Evolutionary conservation across 2,888 invertebrate species (phyloP), one percentile per base, ranked within the genome.

Genomic region (Aricia artaxerxes): DNA sequence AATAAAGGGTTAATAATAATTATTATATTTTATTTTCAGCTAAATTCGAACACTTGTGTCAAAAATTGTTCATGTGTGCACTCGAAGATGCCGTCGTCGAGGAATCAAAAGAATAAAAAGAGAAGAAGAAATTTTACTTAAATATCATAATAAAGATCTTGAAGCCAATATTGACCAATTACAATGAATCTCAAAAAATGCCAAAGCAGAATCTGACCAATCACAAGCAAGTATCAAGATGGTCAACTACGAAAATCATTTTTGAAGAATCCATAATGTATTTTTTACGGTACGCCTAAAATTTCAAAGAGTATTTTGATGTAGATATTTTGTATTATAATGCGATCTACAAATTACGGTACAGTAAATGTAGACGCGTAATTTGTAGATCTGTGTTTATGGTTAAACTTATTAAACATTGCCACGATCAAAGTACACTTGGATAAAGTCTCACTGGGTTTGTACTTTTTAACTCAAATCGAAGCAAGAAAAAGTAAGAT

Each of bases 31-130:
- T 82, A 82, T 84, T 95, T 95, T 78, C 93, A 97, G 97, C 89
- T 57, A 92, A 93, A 86, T 87, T 95, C 80, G 97, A 97, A 0
- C 92, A 94, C 81, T 82, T 92, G 2, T 95, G 96, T 82, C 97
- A 97, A 87, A 97, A 97, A 86, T 83, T 97, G 81, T 97, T 98
- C 85, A 87, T 97, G 85, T 96, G 97, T 13, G 97, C 98, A 13
- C 97, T 96, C 81, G 97, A 98, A 93, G 97, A 97, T 49, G 88
- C 69, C 90, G 97, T 97, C 40, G 88, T 35, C 90, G 80, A 92
- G 92, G 81, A 89, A 91, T 16, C 90, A 78, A 79, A 35, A 5
- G 69, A 35, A 60, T 35, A 78, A 1, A 31, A 16, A 49, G 79
- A 61, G 11, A 78, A 49, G 16, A 61, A 61, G 61, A 61, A 61